Percentiles rank a stretch among this genome's conserved stretches.
Evolutionary conservation across 2,888 invertebrate species (phyloP).

Genomic region (Troides oblongomaculatus): DNA sequence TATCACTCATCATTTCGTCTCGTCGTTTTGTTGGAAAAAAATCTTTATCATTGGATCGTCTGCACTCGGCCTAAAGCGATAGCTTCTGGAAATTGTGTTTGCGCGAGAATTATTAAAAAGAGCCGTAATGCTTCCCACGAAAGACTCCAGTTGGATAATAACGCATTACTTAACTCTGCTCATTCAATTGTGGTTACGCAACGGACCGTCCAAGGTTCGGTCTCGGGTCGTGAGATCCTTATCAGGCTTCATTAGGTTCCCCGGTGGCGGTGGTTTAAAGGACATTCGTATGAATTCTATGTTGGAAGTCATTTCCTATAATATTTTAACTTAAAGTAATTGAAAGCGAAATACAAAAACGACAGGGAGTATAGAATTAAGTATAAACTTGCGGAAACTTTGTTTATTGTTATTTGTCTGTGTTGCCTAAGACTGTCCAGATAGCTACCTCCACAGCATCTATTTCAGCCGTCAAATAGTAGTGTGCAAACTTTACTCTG

Average conservation of each 20-base stretch:
- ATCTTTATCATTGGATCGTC: not conserved
- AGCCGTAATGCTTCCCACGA: constrained; percentile 58
- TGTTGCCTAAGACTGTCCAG: no score
- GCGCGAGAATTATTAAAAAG: constrained; percentile 29
- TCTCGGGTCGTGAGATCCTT: constrained; percentile 42
- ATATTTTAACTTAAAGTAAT: no score
- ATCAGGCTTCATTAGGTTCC: constrained; percentile 17
- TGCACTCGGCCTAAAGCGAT: constrained; percentile 5
- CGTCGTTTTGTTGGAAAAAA: no score
- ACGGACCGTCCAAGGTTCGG: constrained; percentile 55
- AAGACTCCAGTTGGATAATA: constrained; percentile 61
- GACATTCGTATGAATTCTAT: not conserved
- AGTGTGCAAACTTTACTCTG: no score
- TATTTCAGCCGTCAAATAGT: no score
- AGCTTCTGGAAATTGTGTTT: constrained; percentile 25
- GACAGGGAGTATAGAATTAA: no score
- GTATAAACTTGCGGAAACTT: no score
- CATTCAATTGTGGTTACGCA: constrained; percentile 64
- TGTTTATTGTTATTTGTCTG: no score
- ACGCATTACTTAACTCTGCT: constrained; percentile 65
- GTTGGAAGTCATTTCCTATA: not conserved
- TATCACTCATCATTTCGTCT: no score
- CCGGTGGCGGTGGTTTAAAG: constrained; percentile 3
- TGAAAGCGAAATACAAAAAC: no score
- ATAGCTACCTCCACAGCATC: no score